Conservation (phyloP, 2,888 invertebrate genomes). For the Ectropis crepuscularia region DNA sequence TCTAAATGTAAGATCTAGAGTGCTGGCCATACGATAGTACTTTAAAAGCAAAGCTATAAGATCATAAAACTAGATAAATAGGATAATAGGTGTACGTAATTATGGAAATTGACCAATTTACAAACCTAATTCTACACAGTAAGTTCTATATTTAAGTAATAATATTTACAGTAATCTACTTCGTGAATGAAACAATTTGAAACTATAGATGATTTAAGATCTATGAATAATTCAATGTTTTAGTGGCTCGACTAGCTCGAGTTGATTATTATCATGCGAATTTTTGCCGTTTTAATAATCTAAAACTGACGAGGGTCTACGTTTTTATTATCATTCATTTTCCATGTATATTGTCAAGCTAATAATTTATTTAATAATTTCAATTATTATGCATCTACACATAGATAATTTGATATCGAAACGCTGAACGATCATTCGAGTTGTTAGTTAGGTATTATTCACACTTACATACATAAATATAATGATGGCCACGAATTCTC, state of each 20-base stretch:
- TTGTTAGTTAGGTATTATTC: slow-evolving; percentile 6
- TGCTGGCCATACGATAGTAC: slow-evolving; percentile 58
- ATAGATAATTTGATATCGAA: slow-evolving; percentile 15
- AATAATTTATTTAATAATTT: slow-evolving; percentile 2
- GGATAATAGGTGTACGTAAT: slow-evolving; percentile 61
- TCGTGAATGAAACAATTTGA: slow-evolving; percentile 46
- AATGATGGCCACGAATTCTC: slow-evolving; percentile 1
- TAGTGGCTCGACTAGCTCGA: slow-evolving; percentile 6
- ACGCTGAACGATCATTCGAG: slow-evolving; percentile 15
- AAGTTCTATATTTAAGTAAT: slow-evolving; percentile 40
- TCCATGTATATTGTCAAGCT: slow-evolving; percentile 10
- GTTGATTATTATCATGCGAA: slow-evolving; percentile 7
- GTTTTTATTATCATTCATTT: not conserved
- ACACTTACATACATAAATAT: slow-evolving; percentile 10
- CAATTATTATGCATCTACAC: slow-evolving; percentile 1
- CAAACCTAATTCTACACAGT: slow-evolving; percentile 67
- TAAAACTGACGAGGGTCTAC: not conserved
- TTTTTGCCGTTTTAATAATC: slow-evolving; percentile 2
- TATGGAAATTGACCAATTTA: slow-evolving; percentile 79
- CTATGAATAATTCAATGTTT: slow-evolving; percentile 14
- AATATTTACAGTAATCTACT: slow-evolving; percentile 59
- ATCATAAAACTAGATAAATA: slow-evolving; percentile 60
- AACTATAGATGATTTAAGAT: slow-evolving; percentile 9
- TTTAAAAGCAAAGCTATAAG: slow-evolving; percentile 68
- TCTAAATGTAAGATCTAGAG: slow-evolving; percentile 56